Conservation (phyloP, 2,797 vertebrate species). For the Acrossocheilus wenchowensis region DNA sequence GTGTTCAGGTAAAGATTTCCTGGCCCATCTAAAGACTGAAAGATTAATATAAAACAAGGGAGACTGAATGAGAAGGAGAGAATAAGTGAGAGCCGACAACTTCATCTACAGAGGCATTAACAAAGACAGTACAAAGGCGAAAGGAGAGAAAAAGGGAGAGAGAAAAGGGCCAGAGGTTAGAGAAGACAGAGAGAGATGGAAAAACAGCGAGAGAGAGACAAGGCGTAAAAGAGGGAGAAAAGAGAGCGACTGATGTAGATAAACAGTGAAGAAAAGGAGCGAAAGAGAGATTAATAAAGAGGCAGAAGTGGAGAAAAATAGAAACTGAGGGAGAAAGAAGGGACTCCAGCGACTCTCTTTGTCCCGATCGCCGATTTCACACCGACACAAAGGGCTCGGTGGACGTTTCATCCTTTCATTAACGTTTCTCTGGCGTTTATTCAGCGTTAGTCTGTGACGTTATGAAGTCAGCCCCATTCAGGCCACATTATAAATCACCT, state of each 20-base stretch:
- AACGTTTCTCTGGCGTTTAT: slow-evolving; percentile 88
- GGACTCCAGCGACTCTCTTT: slow-evolving; percentile 76
- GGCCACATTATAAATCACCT: slow-evolving; percentile 99
- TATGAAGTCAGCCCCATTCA: slow-evolving; percentile 90
- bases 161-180: slow-evolving; percentile 54
- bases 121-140: slow-evolving; percentile 61
- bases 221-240: slow-evolving; percentile 56
- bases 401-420: slow-evolving; percentile 97
- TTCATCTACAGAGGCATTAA: slow-evolving; percentile 56
- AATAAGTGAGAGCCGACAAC: slow-evolving; percentile 57
- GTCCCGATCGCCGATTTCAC: slow-evolving; percentile 92
- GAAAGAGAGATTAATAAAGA: slow-evolving; percentile 79
- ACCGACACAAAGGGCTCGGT: slow-evolving; percentile 94
- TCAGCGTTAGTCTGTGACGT: slow-evolving; percentile 76
- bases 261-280: slow-evolving; percentile 73
- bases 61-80: slow-evolving; percentile 50
- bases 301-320: slow-evolving; percentile 77
- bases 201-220: slow-evolving; percentile 57
- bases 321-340: slow-evolving; percentile 69
- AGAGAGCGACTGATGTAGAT: slow-evolving; percentile 63
- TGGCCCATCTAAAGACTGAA: slow-evolving; percentile 54
- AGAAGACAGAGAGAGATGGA: slow-evolving; percentile 56
- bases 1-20: slow-evolving; percentile 2
- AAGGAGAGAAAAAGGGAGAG: slow-evolving; percentile 61
- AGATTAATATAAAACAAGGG: slow-evolving; percentile 61